Conservation (phyloP, 2,888 invertebrate species). For the Melinopterus prodromus region DNA sequence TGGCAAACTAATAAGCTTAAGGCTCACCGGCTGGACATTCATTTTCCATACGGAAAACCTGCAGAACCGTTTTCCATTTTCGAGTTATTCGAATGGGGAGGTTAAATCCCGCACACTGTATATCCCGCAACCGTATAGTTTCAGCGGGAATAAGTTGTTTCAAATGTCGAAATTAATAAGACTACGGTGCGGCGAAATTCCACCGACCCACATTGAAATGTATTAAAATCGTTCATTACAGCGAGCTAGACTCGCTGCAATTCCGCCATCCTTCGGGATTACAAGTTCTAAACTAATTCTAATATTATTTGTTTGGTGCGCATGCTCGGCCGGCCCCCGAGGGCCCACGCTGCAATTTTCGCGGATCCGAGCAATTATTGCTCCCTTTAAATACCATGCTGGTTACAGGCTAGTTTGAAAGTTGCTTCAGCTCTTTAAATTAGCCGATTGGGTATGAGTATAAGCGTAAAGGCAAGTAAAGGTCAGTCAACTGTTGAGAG, state of each 20-base stretch:
- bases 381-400: not conserved
- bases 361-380: not conserved
- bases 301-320: not conserved
- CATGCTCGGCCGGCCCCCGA: not conserved
- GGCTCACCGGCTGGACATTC: too few species aligned
- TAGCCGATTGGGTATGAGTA: too few species aligned
- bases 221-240: slow-evolving; percentile 4
- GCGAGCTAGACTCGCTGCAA: not conserved
- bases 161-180: not conserved
- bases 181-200: not conserved
- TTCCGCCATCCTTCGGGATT: not conserved
- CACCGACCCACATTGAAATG: not conserved
- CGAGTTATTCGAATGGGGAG: too few species aligned
- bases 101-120: too few species aligned
- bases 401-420: not conserved
- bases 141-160: not conserved
- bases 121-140: not conserved
- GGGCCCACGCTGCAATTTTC: not conserved
- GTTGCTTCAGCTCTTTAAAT: not conserved
- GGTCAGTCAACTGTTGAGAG: too few species aligned
- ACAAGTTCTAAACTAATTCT: not conserved
- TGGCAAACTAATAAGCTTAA: too few species aligned
- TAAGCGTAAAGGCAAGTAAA: too few species aligned
- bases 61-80: too few species aligned
- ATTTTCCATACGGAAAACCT: too few species aligned